These are phyloP conservation scores for Venusia cambrica DNA, from an alignment of 2,888 invertebrate genomes.

Conservation along the genomic window DNA sequence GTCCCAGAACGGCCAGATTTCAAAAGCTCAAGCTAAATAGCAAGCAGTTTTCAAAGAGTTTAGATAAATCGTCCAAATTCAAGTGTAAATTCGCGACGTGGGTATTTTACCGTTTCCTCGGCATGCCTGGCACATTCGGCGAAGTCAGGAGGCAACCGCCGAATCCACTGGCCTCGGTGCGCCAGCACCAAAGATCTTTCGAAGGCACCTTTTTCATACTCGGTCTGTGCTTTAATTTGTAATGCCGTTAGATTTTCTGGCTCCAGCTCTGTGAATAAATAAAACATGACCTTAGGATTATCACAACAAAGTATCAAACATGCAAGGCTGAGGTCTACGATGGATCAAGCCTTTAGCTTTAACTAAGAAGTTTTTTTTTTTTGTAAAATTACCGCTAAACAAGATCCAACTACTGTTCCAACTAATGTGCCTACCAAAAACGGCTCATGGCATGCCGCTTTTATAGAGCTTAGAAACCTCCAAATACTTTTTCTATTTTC, in stretches of 20 bases:
- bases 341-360: no score
- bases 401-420: no score
- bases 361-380: no score
- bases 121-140: constrained; percentile 64
- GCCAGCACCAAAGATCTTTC: constrained; percentile 62
- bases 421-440: no score
- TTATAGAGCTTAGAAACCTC: no score
- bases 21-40: constrained; percentile 3
- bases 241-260: constrained; percentile 62
- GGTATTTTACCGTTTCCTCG: constrained; percentile 59
- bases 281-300: constrained; percentile 6
- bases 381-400: no score
- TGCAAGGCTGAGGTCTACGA: no score
- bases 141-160: constrained; percentile 58
- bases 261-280: constrained; percentile 50
- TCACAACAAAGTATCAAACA: no score
- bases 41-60: constrained; percentile 8
- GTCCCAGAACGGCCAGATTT: no score
- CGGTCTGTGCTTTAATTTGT: constrained; percentile 65
- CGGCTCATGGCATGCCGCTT: no score
- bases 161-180: constrained; percentile 49
- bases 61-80: constrained; percentile 18
- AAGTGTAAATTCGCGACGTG: constrained; percentile 18
- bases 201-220: constrained; percentile 68
- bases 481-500: constrained; percentile 9